Evolutionary conservation across 2,888 invertebrate species (phyloP).

Genomic region (Dasypogon diadema): DNA sequence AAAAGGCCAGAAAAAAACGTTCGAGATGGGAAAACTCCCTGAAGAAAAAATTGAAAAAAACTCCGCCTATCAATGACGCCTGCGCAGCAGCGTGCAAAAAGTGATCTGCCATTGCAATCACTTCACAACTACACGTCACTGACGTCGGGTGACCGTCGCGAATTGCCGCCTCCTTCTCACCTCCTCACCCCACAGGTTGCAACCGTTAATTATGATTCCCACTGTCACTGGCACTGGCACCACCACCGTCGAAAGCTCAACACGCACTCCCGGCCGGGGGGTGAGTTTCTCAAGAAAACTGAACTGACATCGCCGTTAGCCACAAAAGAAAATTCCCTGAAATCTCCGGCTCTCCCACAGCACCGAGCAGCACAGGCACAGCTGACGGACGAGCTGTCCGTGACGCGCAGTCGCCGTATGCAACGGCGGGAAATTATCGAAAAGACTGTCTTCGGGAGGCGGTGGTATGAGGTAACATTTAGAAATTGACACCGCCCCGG

Average conservation of each 20-base stretch:
- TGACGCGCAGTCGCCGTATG: constrained; percentile 16
- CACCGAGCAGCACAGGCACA: not conserved
- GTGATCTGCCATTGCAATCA: constrained; percentile 48
- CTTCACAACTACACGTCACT: constrained; percentile 1
- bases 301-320: constrained; percentile 46
- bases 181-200: not conserved
- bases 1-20: constrained; percentile 33
- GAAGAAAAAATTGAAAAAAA: constrained; percentile 52
- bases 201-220: no score
- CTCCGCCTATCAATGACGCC: constrained; percentile 56
- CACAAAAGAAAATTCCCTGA: constrained; percentile 32
- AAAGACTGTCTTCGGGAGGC: not conserved
- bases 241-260: not conserved
- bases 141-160: constrained; percentile 6
- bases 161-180: constrained; percentile 37
- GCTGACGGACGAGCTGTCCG: constrained; percentile 23
- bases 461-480: constrained; percentile 43
- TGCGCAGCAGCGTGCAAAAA: constrained; percentile 49
- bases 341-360: constrained; percentile 23
- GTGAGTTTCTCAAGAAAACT: constrained; percentile 47
- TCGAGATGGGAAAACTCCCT: constrained; percentile 41
- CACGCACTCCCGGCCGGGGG: constrained; percentile 50
- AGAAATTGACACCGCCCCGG: constrained; percentile 51
- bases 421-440: constrained; percentile 15
- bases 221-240: constrained; percentile 1